Evolutionary conservation across 2,888 invertebrate species (phyloP), one percentile per base, ranked within the genome.

Genomic region (Lottia gigantea): DNA sequence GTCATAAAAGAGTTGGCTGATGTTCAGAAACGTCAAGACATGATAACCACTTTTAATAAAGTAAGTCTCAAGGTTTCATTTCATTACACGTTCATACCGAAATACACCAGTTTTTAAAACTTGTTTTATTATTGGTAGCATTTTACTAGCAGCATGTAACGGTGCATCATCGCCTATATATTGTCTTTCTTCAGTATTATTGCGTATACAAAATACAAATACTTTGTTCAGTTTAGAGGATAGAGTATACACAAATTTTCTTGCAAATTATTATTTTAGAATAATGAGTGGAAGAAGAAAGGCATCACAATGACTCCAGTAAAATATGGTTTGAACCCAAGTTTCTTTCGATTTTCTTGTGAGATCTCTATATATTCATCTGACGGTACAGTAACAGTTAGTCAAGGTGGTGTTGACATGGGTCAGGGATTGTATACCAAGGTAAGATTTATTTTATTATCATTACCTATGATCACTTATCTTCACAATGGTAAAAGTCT

Each of bases 391-490:
- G 93, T 95, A 1, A 90, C 92, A 0, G 89, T 95, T 12, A 88
- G 91, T 0, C 94, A 94, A 71, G 87, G 87, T 7, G 89, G 89
- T 3, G 82, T 88, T 49, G 89, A 89, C 79, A 87, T 88, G 82
- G 95, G 95, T 0, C 95, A 95, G 89, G 95, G 95, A 11, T 90
- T 94, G 47, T 93, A 94, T 77, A 94, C 94, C 0, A 94, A 94
- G 90, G 91, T 90, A 70, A 26, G 64, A 31, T 31, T 31, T n/a
- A n/a, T n/a, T n/a, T n/a, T n/a, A n/a, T n/a, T n/a, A n/a, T n/a
- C n/a, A n/a, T n/a, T n/a, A n/a, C n/a, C n/a, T n/a, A n/a, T n/a
- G n/a, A n/a, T n/a, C n/a, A n/a, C n/a, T n/a, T n/a, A n/a, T n/a
- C n/a, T n/a, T n/a, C n/a, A n/a, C n/a, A n/a, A n/a, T n/a, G n/a